Conservation (phyloP, 2,888 invertebrate genomes). For the Anarsia innoxiella region DNA sequence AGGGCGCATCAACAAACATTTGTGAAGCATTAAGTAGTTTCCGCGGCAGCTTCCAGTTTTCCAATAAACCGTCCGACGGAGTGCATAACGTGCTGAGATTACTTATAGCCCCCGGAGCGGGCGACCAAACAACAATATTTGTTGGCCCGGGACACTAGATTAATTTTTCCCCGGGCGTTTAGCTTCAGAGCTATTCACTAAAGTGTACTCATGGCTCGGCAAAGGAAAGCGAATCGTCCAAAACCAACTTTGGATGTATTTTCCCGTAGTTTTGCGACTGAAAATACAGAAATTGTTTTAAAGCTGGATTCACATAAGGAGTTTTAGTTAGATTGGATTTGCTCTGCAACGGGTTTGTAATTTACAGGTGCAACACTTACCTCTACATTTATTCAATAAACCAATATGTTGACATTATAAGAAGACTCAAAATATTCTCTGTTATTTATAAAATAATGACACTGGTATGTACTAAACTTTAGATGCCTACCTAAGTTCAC, state of each 20-base stretch:
- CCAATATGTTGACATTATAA: no score
- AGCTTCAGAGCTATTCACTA: slow-evolving; percentile 33
- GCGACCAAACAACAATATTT: slow-evolving; percentile 67
- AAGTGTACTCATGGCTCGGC: slow-evolving; percentile 26
- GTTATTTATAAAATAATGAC: no score
- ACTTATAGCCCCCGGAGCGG: slow-evolving; percentile 56
- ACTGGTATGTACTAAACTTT: no score
- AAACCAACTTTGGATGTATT: slow-evolving; percentile 1
- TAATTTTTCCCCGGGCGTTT: slow-evolving; percentile 64
- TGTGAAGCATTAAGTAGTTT: slow-evolving; percentile 22
- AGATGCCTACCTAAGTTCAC: no score
- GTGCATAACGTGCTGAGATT: slow-evolving; percentile 68
- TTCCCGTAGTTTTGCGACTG: slow-evolving; percentile 14
- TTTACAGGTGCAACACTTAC: no score
- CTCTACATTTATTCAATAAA: no score
- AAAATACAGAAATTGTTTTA: no score
- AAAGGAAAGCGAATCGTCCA: slow-evolving; percentile 6
- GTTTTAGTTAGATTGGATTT: no score
- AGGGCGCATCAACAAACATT: slow-evolving; percentile 27
- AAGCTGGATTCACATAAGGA: no score
- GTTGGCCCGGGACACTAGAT: slow-evolving; percentile 55
- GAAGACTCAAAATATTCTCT: no score
- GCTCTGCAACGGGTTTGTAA: no score
- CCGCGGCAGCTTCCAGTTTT: slow-evolving; percentile 44
- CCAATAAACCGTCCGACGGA: slow-evolving; percentile 59